Evolutionary conservation across 1,140 invertebrate species (phyloP).

Genomic region (Spodoptera frugiperda): DNA sequence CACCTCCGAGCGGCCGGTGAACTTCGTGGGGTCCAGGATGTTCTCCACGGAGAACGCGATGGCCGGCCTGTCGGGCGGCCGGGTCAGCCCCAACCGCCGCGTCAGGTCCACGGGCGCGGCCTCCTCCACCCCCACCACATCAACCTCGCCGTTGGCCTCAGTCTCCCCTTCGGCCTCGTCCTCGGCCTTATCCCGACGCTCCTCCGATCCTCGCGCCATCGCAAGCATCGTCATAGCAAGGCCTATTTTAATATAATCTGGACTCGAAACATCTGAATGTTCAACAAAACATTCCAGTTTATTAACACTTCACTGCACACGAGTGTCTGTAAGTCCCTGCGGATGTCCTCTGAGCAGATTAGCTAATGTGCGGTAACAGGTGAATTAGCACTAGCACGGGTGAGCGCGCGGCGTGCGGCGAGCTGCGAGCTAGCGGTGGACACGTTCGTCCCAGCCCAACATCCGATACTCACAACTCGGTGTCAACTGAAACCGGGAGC

Average conservation of each 20-base stretch:
- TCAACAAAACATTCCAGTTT: constrained; percentile 36
- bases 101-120: constrained; percentile 81
- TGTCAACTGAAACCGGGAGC: constrained; percentile 61
- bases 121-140: constrained; percentile 81
- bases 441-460: constrained; percentile 63
- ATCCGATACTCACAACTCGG: constrained; percentile 64
- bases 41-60: constrained; percentile 96
- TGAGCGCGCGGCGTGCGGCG: constrained; percentile 58
- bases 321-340: constrained; percentile 3
- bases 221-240: constrained; percentile 85
- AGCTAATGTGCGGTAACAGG: background rate
- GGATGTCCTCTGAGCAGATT: background rate
- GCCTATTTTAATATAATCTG: constrained; percentile 59
- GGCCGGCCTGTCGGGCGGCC: constrained; percentile 73
- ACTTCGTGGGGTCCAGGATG: constrained; percentile 96
- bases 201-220: constrained; percentile 81
- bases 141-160: constrained; percentile 75
- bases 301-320: constrained; percentile 61
- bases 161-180: constrained; percentile 67
- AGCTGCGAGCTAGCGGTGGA: constrained; percentile 36
- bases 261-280: constrained; percentile 48
- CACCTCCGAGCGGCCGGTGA: constrained; percentile 89
- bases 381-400: constrained; percentile 53
- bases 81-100: constrained; percentile 73
- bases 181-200: constrained; percentile 68